Base-by-base conservation (phyloP, 2,797 vertebrate genomes). In the Antrozous pallidus region DNA sequence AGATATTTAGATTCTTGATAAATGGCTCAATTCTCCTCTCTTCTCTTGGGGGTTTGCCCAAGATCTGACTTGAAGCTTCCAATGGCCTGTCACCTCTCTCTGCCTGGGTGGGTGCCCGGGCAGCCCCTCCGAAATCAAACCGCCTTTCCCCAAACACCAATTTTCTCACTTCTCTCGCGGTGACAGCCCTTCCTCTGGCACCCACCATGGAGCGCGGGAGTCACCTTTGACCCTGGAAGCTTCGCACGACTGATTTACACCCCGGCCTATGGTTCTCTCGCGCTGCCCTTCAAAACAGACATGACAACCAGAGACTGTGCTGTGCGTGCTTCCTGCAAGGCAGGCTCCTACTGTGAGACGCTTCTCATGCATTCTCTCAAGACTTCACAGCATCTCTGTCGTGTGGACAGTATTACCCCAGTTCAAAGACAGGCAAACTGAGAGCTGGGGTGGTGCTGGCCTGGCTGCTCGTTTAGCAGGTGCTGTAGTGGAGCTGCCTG, bases 1-100 rank as follows among this genome's bases (percentile, higher is more conserved):
- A 90, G 87, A 74, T 88, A 88, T 73, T 94, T 71, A 88, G 70
- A 88, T 38, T 74, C 63, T 91, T 93, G 80, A 92, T 83, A 89
- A 95, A 96, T 81, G 79, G 83, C 40, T 84, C 92, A 47, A 16
- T 78, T 90, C 90, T 92, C 67, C 69, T 89, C 12, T 33, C 82
- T n/a, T 54, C 24, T 36, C 9, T 18, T 79, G 49, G 40, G 88
- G 13, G 38, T 79, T 81, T 91, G 47, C 90, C 87, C 8, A 1
- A 86, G 40, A 90, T 71, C 82, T 78, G 69, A 61, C 40, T 58
- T 78, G 61, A 18, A 22, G 54, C 33, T 85, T 95, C 73, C 79
- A 82, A 17, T 18, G 47, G 54, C 36, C 79, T 18, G 8, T 93
- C 95, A 86, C 45, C 20, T 11, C 45, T 86, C 58, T 84, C 84